A percentile compares a stretch with the other conserved stretches of the same genome.
phyloP scores from a whole-genome alignment of 2,113 vertebrate species.

The Lanius collurio region DNA sequence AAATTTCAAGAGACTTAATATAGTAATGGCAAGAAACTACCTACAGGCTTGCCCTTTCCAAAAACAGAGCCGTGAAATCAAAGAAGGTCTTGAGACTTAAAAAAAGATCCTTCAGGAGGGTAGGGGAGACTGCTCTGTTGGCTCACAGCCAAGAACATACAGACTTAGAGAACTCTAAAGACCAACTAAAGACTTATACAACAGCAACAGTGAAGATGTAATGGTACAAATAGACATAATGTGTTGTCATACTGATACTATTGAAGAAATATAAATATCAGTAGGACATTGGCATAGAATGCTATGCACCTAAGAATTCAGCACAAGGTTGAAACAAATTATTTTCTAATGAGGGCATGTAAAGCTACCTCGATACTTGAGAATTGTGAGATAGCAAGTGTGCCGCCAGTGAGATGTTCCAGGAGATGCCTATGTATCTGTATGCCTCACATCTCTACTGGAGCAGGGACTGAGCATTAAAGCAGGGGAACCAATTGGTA shows the following conservation, averaged over 20 bases:
- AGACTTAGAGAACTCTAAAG: not conserved
- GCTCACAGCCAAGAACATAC: not conserved
- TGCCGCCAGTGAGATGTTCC: not conserved
- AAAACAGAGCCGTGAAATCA: not conserved
- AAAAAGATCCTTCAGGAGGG: not conserved
- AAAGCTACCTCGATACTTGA: not conserved
- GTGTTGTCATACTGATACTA: not conserved
- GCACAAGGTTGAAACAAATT: not conserved
- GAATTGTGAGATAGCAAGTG: not conserved
- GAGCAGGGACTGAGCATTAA: not conserved
- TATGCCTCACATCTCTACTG: not conserved
- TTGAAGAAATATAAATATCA: not conserved
- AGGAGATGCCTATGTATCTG: not conserved
- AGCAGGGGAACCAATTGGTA: not conserved
- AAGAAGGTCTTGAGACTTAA: not conserved
- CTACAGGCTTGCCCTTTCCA: not conserved
- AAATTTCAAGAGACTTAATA: constrained; percentile 8
- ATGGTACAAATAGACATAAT: not conserved
- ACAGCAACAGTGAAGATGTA: not conserved
- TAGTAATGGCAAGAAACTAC: not conserved
- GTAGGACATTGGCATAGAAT: not conserved
- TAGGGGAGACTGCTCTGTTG: not conserved
- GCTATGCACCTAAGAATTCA: not conserved
- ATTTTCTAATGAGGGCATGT: not conserved
- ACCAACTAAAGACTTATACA: not conserved